Evolutionary conservation across 23 tunicate species (phyloP).

Genomic region (Styela plicata): DNA sequence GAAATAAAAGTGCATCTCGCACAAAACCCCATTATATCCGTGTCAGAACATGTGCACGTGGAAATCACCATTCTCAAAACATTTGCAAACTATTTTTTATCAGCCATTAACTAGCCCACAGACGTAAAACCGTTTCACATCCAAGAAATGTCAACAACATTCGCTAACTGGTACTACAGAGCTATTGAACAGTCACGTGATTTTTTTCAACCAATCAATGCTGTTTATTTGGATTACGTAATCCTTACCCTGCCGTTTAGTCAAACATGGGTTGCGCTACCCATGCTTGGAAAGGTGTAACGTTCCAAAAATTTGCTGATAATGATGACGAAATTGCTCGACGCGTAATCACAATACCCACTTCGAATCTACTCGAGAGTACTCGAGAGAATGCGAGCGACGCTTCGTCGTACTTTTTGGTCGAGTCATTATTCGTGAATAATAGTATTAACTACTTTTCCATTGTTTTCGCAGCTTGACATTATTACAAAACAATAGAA

Average conservation of each 20-base stretch:
- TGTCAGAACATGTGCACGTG: no score
- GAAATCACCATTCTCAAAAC: no score
- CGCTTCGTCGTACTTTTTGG: not conserved
- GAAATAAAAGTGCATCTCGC: no score
- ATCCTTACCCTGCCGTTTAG: no score
- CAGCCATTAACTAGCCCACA: no score
- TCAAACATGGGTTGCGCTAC: no score
- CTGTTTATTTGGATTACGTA: not conserved
- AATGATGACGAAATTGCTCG: not conserved
- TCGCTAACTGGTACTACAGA: not conserved
- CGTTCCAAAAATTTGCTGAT: no score
- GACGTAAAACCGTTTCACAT: no score
- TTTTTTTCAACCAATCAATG: not conserved
- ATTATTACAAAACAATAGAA: not conserved
- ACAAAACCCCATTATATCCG: no score
- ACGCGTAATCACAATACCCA: not conserved
- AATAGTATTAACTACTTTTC: not conserved
- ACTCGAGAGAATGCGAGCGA: not conserved
- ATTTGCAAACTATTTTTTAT: no score
- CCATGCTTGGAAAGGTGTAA: no score
- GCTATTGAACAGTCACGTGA: not conserved
- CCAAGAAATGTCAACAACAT: not conserved
- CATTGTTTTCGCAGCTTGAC: not conserved
- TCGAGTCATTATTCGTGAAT: not conserved
- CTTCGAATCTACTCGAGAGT: not conserved